Percentiles rank a stretch among this genome's conserved stretches.
These are phyloP conservation scores for Grus americana DNA, from an alignment of 2,113 vertebrate genomes.

Conservation along the genomic window DNA sequence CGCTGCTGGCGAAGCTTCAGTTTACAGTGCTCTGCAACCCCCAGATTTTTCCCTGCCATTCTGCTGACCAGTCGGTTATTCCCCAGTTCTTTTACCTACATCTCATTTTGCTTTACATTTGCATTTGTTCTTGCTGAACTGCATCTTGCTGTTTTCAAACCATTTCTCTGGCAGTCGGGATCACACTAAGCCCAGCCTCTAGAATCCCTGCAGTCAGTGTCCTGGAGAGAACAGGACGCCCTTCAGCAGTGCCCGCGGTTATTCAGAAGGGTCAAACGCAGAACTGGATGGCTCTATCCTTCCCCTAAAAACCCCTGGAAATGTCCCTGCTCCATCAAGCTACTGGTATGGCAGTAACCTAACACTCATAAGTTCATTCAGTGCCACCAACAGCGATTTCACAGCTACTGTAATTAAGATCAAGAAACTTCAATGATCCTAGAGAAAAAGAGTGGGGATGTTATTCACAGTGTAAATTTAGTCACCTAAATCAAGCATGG, in stretches of 20 bases:
- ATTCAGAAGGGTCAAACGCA: background rate
- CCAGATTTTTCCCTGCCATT: background rate
- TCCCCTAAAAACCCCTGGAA: background rate
- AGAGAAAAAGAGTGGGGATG: background rate
- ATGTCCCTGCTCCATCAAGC: background rate
- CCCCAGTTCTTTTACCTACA: background rate
- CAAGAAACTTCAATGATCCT: conserved; percentile 19
- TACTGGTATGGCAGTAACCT: background rate
- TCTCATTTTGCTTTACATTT: background rate
- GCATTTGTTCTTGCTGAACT: conserved; percentile 36
- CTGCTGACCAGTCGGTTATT: background rate
- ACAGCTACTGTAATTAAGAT: conserved; percentile 26
- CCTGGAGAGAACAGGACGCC: background rate
- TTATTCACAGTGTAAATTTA: background rate
- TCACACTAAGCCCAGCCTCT: background rate
- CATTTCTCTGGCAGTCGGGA: accelerated
- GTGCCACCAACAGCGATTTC: background rate
- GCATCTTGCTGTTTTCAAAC: background rate
- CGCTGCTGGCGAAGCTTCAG: background rate
- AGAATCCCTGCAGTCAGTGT: background rate
- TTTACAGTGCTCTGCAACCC: background rate
- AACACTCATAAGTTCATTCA: background rate
- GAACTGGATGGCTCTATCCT: background rate
- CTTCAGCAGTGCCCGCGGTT: background rate
- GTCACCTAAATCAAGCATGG: background rate